phyloP scores from a whole-genome alignment of 2,797 vertebrate species.

The Aeoliscus strigatus region DNA sequence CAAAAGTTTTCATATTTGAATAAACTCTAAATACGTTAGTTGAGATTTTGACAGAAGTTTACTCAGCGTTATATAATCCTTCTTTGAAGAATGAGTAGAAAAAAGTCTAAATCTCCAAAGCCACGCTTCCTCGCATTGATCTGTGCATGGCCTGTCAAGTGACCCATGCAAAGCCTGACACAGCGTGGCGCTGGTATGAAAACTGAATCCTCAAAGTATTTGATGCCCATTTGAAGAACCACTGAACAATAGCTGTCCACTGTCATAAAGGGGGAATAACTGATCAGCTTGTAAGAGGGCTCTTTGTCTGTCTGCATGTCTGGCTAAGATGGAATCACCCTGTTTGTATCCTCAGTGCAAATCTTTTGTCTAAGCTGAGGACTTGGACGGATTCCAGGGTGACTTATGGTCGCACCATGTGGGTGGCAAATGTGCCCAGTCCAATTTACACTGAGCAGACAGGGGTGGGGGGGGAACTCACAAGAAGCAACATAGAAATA shows the following conservation, averaged over 20 bases:
- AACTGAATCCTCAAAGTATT: constrained; percentile 17
- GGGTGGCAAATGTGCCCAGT: constrained; percentile 28
- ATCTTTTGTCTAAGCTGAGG: constrained; percentile 51
- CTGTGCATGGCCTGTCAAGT: constrained; percentile 20
- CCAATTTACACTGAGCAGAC: constrained; percentile 38
- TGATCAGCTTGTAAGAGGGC: too few species aligned
- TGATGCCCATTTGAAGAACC: constrained; percentile 21
- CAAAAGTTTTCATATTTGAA: constrained; percentile 11
- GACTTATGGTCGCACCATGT: constrained; percentile 41
- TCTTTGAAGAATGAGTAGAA: too few species aligned
- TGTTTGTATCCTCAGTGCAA: constrained; percentile 28
- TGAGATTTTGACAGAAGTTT: constrained; percentile 10
- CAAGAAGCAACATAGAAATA: too few species aligned
- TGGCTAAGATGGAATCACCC: constrained; percentile 17
- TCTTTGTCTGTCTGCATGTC: constrained; percentile 31
- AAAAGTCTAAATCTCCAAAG: constrained; percentile 37
- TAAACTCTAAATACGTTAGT: constrained; percentile 11
- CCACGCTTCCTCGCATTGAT: constrained; percentile 37
- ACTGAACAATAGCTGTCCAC: constrained; percentile 16
- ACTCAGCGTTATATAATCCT: too few species aligned
- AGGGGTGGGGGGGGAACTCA: too few species aligned
- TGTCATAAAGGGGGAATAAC: too few species aligned
- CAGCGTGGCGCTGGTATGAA: constrained; percentile 46
- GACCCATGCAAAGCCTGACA: constrained; percentile 35
- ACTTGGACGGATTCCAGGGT: constrained; percentile 35